Conservation (phyloP, 2,797 vertebrate species). For the Neosalanx taihuensis region DNA sequence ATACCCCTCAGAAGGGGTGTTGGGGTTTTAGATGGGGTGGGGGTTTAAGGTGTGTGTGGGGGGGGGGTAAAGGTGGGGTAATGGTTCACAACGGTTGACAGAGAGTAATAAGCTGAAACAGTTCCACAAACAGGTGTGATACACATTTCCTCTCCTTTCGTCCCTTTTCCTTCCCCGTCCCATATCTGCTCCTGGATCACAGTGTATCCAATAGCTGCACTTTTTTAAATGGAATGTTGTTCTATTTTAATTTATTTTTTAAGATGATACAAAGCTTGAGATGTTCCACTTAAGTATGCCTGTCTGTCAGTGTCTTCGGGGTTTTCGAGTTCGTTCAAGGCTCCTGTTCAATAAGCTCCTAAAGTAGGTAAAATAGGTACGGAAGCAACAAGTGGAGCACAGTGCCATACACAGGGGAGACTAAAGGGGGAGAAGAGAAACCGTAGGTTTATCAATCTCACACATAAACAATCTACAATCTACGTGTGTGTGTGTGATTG, state of each 20-base stretch:
- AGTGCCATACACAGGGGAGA: no score
- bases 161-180: conserved; percentile 10
- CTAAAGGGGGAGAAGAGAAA: no score
- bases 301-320: conserved; percentile 15
- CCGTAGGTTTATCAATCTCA: no score
- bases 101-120: conserved; percentile 83
- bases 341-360: conserved; percentile 18
- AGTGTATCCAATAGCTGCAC: conserved; percentile 38
- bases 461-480: no score
- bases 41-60: conserved; percentile 21
- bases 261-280: conserved; percentile 45
- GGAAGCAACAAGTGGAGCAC: neutral
- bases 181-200: conserved; percentile 15
- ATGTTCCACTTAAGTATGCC: conserved; percentile 29
- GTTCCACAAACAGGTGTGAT: conserved; percentile 80
- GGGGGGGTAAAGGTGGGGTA: conserved; percentile 42
- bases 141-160: conserved; percentile 52
- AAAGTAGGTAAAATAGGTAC: conserved; percentile 6
- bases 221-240: conserved; percentile 49
- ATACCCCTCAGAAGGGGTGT: conserved; percentile 22
- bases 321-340: conserved; percentile 19
- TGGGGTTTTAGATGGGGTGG: conserved; percentile 59
- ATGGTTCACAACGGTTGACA: conserved; percentile 82
- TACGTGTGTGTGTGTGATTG: no score
- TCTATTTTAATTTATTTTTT: conserved; percentile 18